Evolutionary conservation across 2,797 vertebrate species (phyloP).

Genomic region (Hydrolagus colliei): DNA sequence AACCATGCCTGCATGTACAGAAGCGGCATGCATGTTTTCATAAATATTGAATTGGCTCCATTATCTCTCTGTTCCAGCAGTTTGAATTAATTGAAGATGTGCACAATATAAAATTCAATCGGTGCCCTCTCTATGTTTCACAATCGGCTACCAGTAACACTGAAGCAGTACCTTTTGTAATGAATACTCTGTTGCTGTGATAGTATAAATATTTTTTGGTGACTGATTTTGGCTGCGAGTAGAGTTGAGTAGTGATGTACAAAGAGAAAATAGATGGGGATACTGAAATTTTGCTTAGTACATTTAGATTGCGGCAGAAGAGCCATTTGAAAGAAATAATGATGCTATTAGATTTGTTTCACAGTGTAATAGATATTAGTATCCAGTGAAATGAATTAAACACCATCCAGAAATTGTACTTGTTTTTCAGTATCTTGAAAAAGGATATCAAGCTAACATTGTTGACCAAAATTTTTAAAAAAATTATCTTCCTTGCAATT

Average conservation of each 20-base stretch:
- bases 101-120: conserved; percentile 32
- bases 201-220: conserved; percentile 34
- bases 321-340: conserved; percentile 36
- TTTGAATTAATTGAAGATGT: conserved; percentile 44
- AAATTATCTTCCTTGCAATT: too few species aligned
- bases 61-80: conserved; percentile 39
- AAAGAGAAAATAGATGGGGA: conserved; percentile 39
- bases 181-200: background rate
- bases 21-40: conserved; percentile 38
- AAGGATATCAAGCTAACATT: too few species aligned
- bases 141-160: conserved; percentile 5
- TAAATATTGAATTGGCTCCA: conserved; percentile 37
- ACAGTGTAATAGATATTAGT: conserved; percentile 1
- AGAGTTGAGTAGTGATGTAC: conserved; percentile 38
- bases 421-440: background rate
- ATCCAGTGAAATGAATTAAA: background rate
- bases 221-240: conserved; percentile 27
- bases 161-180: conserved; percentile 4
- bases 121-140: background rate
- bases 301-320: conserved; percentile 34
- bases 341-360: conserved; percentile 35
- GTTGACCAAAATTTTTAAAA: too few species aligned
- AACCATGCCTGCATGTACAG: conserved; percentile 18
- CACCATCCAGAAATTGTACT: background rate
- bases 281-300: conserved; percentile 33